phyloP scores from a whole-genome alignment of 2,888 invertebrate species.

The Smittia aterrima region DNA sequence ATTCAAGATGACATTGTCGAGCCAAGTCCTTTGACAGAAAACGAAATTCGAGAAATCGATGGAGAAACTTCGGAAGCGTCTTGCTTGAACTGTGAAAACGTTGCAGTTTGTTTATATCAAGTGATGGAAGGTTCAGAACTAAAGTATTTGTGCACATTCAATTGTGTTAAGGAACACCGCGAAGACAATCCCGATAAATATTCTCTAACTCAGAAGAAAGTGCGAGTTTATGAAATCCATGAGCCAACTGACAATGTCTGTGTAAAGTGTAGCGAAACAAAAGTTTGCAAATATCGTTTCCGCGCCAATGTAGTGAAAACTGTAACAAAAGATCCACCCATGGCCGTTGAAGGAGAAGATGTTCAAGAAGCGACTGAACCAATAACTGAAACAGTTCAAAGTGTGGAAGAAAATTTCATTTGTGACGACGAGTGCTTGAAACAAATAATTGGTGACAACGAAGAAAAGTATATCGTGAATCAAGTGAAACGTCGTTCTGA shows the following conservation, averaged over 20 bases:
- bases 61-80: slow-evolving; percentile 47
- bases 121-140: slow-evolving; percentile 49
- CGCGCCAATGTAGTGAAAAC: slow-evolving; percentile 43
- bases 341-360: slow-evolving; percentile 55
- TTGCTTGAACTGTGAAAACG: slow-evolving; percentile 56
- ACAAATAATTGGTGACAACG: slow-evolving; percentile 53
- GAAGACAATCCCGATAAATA: slow-evolving; percentile 51
- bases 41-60: slow-evolving; percentile 54
- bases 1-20: slow-evolving; percentile 56
- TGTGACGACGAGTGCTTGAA: slow-evolving; percentile 62
- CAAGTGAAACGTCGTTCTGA: slow-evolving; percentile 49
- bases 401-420: slow-evolving; percentile 57
- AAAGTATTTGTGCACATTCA: slow-evolving; percentile 55
- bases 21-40: slow-evolving; percentile 49
- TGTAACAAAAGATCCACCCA: slow-evolving; percentile 44
- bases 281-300: slow-evolving; percentile 50
- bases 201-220: slow-evolving; percentile 47
- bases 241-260: slow-evolving; percentile 47
- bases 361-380: slow-evolving; percentile 54
- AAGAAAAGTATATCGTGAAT: slow-evolving; percentile 49
- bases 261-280: slow-evolving; percentile 47
- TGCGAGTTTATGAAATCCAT: slow-evolving; percentile 51
- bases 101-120: slow-evolving; percentile 51
- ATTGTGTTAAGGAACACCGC: slow-evolving; percentile 56
- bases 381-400: slow-evolving; percentile 47